Percentiles rank a stretch among this genome's conserved stretches.
Conservation (phyloP, 2,888 invertebrate species). For the Chrysomela aeneicollis region DNA sequence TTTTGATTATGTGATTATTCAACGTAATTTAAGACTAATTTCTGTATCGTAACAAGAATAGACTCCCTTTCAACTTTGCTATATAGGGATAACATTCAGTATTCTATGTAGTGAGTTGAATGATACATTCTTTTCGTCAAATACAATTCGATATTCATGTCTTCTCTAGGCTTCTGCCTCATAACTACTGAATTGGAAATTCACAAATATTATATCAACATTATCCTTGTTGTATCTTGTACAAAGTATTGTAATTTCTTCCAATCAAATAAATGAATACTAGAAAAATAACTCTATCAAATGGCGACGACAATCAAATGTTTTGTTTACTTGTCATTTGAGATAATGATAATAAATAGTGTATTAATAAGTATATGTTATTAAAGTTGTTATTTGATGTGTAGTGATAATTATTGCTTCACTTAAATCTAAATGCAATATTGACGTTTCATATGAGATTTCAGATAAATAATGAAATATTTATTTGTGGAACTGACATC, state of each 20-base stretch:
- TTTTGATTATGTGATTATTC: too few relatives aligned
- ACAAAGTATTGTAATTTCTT: not conserved
- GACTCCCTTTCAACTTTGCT: too few relatives aligned
- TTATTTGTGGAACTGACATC: not conserved
- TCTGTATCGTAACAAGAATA: too few relatives aligned
- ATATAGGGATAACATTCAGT: too few relatives aligned
- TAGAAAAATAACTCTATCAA: not conserved
- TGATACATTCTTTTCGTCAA: too few relatives aligned
- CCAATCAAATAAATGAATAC: not conserved
- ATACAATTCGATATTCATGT: too few relatives aligned
- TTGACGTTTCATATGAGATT: not conserved
- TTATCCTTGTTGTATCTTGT: too few relatives aligned
- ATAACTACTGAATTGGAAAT: too few relatives aligned
- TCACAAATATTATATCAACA: too few relatives aligned
- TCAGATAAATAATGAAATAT: not conserved
- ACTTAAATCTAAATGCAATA: not conserved
- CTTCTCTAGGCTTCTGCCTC: too few relatives aligned
- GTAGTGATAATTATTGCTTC: not conserved
- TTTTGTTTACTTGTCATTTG: not conserved
- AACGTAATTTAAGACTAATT: too few relatives aligned
- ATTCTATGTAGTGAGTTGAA: too few relatives aligned
- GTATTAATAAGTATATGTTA: constrained; percentile 1
- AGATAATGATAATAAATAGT: not conserved
- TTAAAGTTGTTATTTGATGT: not conserved
- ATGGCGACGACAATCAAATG: not conserved